Evolutionary conservation across 2,113 vertebrate species (phyloP).

Genomic region (Salvelinus sp.): DNA sequence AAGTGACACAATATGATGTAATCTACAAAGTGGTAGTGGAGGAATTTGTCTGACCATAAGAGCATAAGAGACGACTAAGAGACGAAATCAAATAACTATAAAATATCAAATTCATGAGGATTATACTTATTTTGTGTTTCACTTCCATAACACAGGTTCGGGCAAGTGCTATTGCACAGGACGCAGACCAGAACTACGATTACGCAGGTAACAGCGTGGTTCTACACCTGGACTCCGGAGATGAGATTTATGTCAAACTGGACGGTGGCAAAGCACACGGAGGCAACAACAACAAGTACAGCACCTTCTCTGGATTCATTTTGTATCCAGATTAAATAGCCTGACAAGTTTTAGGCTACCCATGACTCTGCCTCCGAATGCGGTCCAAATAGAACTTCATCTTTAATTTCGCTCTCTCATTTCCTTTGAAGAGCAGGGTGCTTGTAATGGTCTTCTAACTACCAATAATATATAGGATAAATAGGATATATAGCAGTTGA

Average conservation of each 20-base stretch:
- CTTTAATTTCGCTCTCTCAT: background rate
- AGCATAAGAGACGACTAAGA: too few species aligned
- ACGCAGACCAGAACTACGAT: constrained; percentile 94
- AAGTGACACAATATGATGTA: too few species aligned
- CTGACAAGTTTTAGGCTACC: background rate
- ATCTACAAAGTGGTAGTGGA: too few species aligned
- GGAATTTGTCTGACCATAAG: too few species aligned
- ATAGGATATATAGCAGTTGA: background rate
- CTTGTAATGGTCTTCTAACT: background rate
- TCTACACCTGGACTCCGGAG: constrained; percentile 90
- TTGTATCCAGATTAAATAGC: constrained; percentile 85
- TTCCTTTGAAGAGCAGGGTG: background rate
- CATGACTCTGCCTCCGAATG: background rate
- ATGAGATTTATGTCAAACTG: constrained; percentile 92
- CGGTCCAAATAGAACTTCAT: too few species aligned
- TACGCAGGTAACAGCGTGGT: constrained; percentile 95
- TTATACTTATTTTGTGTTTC: background rate
- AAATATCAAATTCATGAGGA: too few species aligned
- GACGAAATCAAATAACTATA: too few species aligned
- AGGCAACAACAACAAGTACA: constrained; percentile 96
- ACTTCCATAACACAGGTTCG: constrained; percentile 75
- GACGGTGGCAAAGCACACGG: constrained; percentile 93
- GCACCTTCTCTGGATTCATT: constrained; percentile 96
- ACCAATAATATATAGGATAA: background rate
- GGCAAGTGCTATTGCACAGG: constrained; percentile 92